Evolutionary conservation across 1,140 invertebrate genomes (phyloP), one percentile per base, ranked within the genome.

Genomic region (Drosophila nikananu): DNA sequence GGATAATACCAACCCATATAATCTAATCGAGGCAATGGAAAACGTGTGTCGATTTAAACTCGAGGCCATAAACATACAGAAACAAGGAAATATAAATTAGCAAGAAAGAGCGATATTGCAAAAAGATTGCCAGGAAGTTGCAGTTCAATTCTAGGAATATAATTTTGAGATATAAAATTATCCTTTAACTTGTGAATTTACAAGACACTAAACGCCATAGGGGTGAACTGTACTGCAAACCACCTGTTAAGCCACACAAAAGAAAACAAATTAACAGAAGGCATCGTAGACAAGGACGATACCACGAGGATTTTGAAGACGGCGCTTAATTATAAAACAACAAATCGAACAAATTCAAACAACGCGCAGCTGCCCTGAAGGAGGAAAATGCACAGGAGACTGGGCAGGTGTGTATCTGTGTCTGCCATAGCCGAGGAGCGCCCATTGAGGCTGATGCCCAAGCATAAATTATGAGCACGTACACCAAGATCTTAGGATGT

Each of bases 381-480:
- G 48, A 77, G 61, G 61, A 77, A 48, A 60, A 54, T 15, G 27
- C 44, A 44, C 59, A 62, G 42, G 51, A 81, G 84, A 76, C 30
- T 52, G 46, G 46, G 48, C 68, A 81, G 82, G 82, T 86, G 75
- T 66, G 64, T 73, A 42, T 78, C 62, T 67, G 59, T 52, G 15
- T 30, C 19, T 46, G 42, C 39, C 39, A 1, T 15, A 15, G 10
- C 49, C 49, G 1, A 54, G n/a, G 58, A 62, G 39, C 35, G 21
- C 49, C 54, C 54, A 57, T 52, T 73, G 46, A 71, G 49, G 37
- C 52, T 48, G 32, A 51, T 71, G 70, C 67, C 23, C 46, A 39
- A 5, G 60, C 60, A 89, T 89, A 87, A 89, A 76, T 84, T 89
- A 87, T 84, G 81, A 81, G 84, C 84, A 87, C 84, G 84, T 81